phyloP scores from a whole-genome alignment of 2,888 invertebrate species.

The Plagodis dolabraria region DNA sequence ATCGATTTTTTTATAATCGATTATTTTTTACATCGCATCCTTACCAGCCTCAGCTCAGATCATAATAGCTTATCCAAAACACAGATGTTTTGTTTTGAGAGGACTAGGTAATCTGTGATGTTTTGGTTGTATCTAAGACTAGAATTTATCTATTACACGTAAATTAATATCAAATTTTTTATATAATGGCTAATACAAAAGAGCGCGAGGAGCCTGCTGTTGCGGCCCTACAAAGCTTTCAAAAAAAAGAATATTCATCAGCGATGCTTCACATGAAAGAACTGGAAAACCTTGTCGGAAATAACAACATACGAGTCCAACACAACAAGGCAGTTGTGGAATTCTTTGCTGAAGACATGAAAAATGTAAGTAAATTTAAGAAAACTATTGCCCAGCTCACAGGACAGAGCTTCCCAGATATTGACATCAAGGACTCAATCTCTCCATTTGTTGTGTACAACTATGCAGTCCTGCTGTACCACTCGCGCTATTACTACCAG shows the following conservation, averaged over 20 bases:
- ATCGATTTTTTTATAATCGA: no score
- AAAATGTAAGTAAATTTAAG: slow-evolving; percentile 89
- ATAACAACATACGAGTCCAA: slow-evolving; percentile 88
- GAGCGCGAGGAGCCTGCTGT: slow-evolving; percentile 83
- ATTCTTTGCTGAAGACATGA: slow-evolving; percentile 90
- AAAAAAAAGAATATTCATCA: slow-evolving; percentile 86
- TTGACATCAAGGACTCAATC: slow-evolving; percentile 66
- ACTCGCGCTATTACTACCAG: slow-evolving; percentile 89
- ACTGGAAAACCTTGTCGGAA: slow-evolving; percentile 83
- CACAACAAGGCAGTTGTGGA: slow-evolving; percentile 94
- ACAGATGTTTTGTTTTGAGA: no score
- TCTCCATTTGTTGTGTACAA: slow-evolving; percentile 87
- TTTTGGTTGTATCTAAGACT: no score
- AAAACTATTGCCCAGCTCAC: slow-evolving; percentile 87
- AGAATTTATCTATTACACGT: no score
- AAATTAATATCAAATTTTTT: no score
- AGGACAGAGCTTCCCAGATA: slow-evolving; percentile 76
- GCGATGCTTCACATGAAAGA: slow-evolving; percentile 87
- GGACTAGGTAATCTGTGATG: no score
- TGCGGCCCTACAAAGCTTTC: slow-evolving; percentile 86
- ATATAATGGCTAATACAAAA: slow-evolving; percentile 60
- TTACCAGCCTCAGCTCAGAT: no score
- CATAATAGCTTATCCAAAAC: no score
- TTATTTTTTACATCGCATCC: no score
- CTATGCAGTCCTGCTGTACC: slow-evolving; percentile 91